Conservation (phyloP, 2,888 invertebrate species). For the Drosophila buzzatii region DNA sequence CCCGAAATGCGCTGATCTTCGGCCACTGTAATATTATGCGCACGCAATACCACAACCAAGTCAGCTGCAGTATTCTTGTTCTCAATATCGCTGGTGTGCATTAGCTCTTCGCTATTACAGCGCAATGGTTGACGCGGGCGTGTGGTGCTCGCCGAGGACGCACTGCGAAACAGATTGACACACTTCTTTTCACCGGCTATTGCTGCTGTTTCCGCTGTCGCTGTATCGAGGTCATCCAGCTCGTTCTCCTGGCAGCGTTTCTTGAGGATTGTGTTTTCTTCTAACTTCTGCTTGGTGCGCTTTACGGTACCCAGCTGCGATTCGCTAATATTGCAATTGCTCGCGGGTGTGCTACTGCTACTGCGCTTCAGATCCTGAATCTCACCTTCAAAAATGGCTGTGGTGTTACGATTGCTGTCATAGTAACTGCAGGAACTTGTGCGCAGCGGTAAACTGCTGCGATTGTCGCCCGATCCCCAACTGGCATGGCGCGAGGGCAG, state of each 20-base stretch:
- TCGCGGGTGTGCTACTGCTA: constrained; percentile 69
- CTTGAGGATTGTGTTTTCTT: constrained; percentile 86
- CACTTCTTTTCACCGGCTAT: constrained; percentile 58
- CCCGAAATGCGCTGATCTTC: constrained; percentile 87
- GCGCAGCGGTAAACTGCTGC: constrained; percentile 88
- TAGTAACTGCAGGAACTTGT: constrained; percentile 91
- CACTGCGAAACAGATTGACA: constrained; percentile 81
- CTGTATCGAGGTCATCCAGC: constrained; percentile 32
- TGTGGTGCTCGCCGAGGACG: constrained; percentile 81
- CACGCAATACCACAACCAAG: constrained; percentile 63
- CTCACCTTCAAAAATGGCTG: constrained; percentile 84
- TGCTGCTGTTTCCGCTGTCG: constrained; percentile 1
- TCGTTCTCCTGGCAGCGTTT: constrained; percentile 83
- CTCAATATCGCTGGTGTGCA: constrained; percentile 83
- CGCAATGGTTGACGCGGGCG: constrained; percentile 82
- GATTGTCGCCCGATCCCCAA: constrained; percentile 91
- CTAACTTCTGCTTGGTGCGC: constrained; percentile 89
- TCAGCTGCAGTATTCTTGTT: constrained; percentile 71
- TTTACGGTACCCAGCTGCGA: constrained; percentile 88
- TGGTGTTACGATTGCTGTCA: constrained; percentile 86
- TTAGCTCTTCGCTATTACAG: constrained; percentile 85
- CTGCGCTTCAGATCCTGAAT: constrained; percentile 82
- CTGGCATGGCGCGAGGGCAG: constrained; percentile 91
- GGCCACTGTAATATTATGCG: constrained; percentile 68
- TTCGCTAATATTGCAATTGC: constrained; percentile 57